phyloP scores from a whole-genome alignment of 2,797 vertebrate species.

The Rhinophrynus dorsalis region DNA sequence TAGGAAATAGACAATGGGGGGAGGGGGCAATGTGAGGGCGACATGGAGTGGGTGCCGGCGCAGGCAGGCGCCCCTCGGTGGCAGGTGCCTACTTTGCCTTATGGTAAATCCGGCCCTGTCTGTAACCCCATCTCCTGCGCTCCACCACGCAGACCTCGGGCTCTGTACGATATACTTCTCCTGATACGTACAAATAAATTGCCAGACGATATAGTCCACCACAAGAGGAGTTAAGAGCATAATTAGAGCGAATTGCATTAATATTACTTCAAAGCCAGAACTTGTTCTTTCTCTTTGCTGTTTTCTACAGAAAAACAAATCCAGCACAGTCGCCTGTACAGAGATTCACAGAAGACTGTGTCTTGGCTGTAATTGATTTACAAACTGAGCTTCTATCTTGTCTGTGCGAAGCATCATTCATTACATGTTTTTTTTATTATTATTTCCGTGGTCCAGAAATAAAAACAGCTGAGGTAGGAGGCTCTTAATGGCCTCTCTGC shows the following conservation, averaged over 20 bases:
- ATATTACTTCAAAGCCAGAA: background rate
- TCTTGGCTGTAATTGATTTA: constrained; percentile 17
- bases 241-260: constrained; percentile 19
- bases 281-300: background rate
- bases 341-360: background rate
- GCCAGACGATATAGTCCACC: constrained; percentile 7
- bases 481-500: constrained; percentile 17
- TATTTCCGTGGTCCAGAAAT: background rate
- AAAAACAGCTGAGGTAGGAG: background rate
- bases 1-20: too few species aligned
- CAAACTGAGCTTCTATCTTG: constrained; percentile 10
- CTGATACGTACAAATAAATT: constrained; percentile 15
- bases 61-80: too few species aligned
- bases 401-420: background rate
- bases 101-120: too few species aligned
- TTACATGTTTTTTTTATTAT: background rate
- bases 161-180: too few species aligned
- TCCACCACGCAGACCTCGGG: too few species aligned
- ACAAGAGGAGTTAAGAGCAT: constrained; percentile 25
- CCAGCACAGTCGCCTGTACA: background rate
- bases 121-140: too few species aligned
- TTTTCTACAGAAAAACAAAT: constrained; percentile 12
- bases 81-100: too few species aligned
- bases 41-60: too few species aligned
- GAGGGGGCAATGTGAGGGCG: too few species aligned